Conservation (phyloP, 2,113 vertebrate species). For the Tylochromis polylepis region DNA sequence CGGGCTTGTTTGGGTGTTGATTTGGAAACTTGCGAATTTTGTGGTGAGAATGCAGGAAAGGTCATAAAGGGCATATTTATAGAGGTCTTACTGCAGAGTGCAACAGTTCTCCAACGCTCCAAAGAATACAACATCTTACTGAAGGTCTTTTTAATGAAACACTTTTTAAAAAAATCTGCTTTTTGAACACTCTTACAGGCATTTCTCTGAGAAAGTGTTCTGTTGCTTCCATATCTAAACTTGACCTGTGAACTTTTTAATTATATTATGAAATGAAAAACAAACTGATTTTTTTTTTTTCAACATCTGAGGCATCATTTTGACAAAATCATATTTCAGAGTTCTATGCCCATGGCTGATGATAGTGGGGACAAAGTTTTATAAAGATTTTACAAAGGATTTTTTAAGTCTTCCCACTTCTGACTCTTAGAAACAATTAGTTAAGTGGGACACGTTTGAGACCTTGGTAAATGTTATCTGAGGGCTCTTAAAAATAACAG, state of each 20-base stretch:
- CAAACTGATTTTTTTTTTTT: background rate
- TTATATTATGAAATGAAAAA: background rate
- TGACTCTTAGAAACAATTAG: rapidly evolving
- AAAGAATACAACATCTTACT: background rate
- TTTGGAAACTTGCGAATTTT: background rate
- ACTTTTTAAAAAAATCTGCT: background rate
- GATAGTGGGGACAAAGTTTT: rapidly evolving
- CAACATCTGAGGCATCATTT: background rate
- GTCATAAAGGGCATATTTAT: background rate
- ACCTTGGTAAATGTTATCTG: background rate
- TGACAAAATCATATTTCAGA: background rate
- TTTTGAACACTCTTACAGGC: background rate
- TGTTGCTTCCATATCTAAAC: background rate
- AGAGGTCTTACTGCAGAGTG: background rate
- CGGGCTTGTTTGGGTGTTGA: background rate
- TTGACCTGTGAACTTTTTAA: background rate
- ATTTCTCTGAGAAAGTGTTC: background rate
- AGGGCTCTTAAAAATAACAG: background rate
- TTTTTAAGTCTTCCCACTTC: too few species aligned
- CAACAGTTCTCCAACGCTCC: background rate
- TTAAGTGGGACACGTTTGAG: background rate
- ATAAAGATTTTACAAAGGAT: background rate
- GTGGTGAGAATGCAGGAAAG: background rate
- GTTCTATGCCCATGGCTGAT: background rate
- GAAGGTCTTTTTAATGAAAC: background rate